Base-by-base conservation (phyloP, 2,888 invertebrate genomes). In the Lepidonotus clava region DNA sequence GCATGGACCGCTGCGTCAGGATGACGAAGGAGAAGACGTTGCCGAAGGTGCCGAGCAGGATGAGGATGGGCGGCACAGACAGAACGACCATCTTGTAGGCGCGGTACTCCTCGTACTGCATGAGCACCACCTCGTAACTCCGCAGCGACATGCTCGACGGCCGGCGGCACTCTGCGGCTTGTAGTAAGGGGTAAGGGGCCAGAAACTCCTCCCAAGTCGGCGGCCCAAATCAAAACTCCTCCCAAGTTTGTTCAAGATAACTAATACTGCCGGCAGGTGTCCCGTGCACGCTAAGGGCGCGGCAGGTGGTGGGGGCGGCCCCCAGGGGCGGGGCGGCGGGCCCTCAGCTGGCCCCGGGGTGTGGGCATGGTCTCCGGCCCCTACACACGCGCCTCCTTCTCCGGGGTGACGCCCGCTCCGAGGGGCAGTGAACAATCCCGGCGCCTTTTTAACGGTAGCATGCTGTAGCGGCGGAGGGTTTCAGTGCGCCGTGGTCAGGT, bases 31-130 rank as follows among this genome's bases (percentile, higher is more conserved):
- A 91, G 86, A 93, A 90, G 32, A 92, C 86, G 85, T 93, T 93
- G 21, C 93, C 93, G 51, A 93, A 89, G 4, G 92, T 92, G 0
- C 93, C 93, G n/a, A 93, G 85, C 8, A 92, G 80, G 34, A 93
- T 87, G 14, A 93, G 89, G 21, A 93, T 83, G 0, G 93, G 92
- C 0, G 93, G 92, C 0, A 93, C 88, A 88, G 91, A 92, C 5
- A 92, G 86, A 28, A 90, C 87, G 18, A 93, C 88, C 6, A 88
- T n/a, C 87, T 91, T 92, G 86, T 92, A 90, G 2, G 86, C 56
- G 21, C 87, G 66, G 86, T 88, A 88, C 87, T 87, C 89, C 51
- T 32, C 38, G 38, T 86, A 67, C 38, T 87, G 66, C 85, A 56
- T 85, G 51, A 85, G 83, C 36, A 34, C 61, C 67, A 61, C 86